phyloP scores from a whole-genome alignment of 2,888 invertebrate species.

The Ypsolopha sequella region DNA sequence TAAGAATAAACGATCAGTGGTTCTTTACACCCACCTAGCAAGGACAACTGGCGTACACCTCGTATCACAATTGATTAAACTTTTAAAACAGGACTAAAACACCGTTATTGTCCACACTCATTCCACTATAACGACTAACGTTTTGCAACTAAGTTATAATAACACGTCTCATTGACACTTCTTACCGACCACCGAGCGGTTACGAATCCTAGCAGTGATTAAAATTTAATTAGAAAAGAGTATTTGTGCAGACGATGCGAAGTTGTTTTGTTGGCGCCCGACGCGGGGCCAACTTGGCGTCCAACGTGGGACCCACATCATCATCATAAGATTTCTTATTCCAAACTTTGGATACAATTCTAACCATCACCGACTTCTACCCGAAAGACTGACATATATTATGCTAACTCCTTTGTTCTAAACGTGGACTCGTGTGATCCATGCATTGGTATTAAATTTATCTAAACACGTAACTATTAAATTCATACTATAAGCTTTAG shows the following conservation, averaged over 20 bases:
- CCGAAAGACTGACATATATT: conserved; percentile 35
- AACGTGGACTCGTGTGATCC: conserved; percentile 42
- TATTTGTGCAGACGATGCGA: conserved; percentile 53
- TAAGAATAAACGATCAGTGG: conserved; percentile 43
- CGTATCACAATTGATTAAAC: conserved; percentile 40
- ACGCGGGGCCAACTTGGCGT: not conserved
- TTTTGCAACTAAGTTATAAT: conserved; percentile 40
- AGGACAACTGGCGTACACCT: conserved; percentile 24
- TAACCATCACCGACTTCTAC: conserved; percentile 22
- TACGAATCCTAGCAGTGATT: conserved; percentile 31
- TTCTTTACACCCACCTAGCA: conserved; percentile 15
- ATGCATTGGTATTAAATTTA: conserved; percentile 27
- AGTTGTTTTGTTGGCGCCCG: conserved; percentile 14
- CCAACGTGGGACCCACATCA: conserved; percentile 4
- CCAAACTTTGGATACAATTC: conserved; percentile 4
- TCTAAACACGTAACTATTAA: conserved; percentile 44
- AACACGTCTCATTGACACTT: conserved; percentile 21
- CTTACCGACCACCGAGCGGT: conserved; percentile 20
- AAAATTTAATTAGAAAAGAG: conserved; percentile 43
- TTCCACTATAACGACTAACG: conserved; percentile 49
- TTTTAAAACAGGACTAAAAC: conserved; percentile 20
- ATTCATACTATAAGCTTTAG: conserved; percentile 57
- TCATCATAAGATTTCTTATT: conserved; percentile 12
- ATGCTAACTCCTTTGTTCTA: conserved; percentile 40
- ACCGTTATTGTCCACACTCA: conserved; percentile 63